Percentiles rank a stretch among this genome's conserved stretches.
These are phyloP conservation scores for Calypte anna DNA, from an alignment of 2,113 vertebrate species.

Conservation along the genomic window DNA sequence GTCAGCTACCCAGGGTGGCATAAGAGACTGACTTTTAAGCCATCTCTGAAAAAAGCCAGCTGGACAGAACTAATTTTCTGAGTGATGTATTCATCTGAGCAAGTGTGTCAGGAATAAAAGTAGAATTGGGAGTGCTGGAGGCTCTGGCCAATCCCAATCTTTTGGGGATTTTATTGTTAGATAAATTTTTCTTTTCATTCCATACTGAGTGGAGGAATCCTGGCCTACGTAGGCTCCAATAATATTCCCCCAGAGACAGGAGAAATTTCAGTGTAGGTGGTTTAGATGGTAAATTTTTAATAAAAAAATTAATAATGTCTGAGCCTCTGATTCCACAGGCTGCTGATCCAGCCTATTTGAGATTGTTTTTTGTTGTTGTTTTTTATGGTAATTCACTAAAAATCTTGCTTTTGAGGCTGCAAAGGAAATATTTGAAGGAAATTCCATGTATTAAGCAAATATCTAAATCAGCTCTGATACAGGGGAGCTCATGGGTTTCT, in stretches of 20 bases:
- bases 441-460: neutral
- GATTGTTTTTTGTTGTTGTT: neutral
- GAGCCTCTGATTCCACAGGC: neutral
- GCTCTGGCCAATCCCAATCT: neutral
- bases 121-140: neutral
- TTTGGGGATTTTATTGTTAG: neutral
- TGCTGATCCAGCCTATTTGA: neutral
- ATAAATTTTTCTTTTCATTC: neutral
- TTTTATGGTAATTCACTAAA: neutral
- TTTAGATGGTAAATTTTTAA: neutral
- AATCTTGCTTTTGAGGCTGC: neutral
- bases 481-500: neutral
- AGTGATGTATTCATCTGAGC: accelerated
- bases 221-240: neutral
- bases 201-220: accelerated
- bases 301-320: neutral
- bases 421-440: neutral
- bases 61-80: neutral
- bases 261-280: neutral
- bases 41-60: neutral
- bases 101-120: neutral
- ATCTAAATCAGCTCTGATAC: neutral
- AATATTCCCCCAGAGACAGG: neutral
- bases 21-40: neutral
- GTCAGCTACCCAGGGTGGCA: neutral